Conservation (phyloP, 2,113 vertebrate species). For the Anolis carolinensis region DNA sequence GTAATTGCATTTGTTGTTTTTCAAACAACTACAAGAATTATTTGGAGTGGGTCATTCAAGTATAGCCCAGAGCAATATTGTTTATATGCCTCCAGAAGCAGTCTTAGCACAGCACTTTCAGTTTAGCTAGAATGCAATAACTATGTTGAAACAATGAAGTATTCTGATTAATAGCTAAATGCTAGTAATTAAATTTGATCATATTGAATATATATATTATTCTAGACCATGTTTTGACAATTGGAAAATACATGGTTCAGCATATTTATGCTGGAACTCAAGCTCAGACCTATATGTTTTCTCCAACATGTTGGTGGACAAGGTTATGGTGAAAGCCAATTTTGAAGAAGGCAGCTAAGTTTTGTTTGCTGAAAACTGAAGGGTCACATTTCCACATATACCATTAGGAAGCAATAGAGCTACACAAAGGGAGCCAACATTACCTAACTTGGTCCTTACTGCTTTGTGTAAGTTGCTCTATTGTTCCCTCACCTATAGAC, state of each 20-base stretch:
- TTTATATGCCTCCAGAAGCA: neutral
- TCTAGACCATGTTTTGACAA: neutral
- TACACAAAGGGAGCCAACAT: too few relatives aligned
- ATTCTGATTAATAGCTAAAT: neutral
- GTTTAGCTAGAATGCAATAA: neutral
- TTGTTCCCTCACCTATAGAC: too few relatives aligned
- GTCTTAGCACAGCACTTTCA: neutral
- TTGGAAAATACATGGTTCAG: neutral
- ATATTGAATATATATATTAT: neutral
- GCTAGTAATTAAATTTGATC: neutral
- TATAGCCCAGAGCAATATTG: neutral
- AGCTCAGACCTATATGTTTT: too few relatives aligned
- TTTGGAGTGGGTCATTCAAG: neutral
- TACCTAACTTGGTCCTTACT: too few relatives aligned
- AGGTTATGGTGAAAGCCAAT: neutral
- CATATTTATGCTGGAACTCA: too few relatives aligned
- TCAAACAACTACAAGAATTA: neutral
- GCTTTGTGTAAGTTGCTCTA: too few relatives aligned
- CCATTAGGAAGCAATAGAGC: too few relatives aligned
- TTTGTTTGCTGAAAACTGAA: neutral
- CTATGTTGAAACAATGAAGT: neutral
- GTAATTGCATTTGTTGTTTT: neutral
- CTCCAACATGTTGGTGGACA: neutral
- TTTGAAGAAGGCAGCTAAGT: neutral
- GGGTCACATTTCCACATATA: too few relatives aligned